phyloP scores from a whole-genome alignment of 2,797 vertebrate species.

The Apogon talboti region DNA sequence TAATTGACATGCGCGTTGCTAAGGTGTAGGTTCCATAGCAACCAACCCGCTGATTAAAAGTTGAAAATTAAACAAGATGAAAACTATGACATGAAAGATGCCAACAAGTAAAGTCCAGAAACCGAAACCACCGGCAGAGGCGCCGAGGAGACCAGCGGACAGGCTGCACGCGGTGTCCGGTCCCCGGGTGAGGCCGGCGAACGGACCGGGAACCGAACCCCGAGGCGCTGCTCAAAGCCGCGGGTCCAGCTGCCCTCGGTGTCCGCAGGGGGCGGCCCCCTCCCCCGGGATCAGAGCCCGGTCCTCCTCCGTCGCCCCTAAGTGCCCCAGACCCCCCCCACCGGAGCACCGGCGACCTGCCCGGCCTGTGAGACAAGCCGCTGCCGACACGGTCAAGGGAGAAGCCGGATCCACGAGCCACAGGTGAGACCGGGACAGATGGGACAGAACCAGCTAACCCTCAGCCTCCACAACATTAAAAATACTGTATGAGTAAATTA shows the following conservation, averaged over 20 bases:
- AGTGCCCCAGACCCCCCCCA: not conserved
- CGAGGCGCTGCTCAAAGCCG: conserved; percentile 45
- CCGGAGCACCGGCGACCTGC: conserved; percentile 3
- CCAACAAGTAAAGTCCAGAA: conserved; percentile 54
- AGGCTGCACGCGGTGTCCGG: no score
- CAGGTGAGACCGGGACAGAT: no score
- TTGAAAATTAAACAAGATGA: not conserved
- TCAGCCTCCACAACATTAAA: no score
- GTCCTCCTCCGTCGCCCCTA: conserved; percentile 44
- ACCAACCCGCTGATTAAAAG: conserved; percentile 29
- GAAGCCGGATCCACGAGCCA: not conserved
- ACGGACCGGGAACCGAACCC: not conserved
- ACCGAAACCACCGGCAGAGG: conserved; percentile 36
- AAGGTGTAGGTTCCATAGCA: conserved; percentile 46
- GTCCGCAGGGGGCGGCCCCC: conserved; percentile 12
- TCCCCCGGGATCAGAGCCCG: conserved; percentile 42
- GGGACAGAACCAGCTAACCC: no score
- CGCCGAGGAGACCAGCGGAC: not conserved
- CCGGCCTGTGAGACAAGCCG: not conserved
- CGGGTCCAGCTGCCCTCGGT: conserved; percentile 62
- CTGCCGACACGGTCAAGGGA: not conserved
- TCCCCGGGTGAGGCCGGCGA: not conserved
- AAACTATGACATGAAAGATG: conserved; percentile 48
- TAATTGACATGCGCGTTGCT: conserved; percentile 13
- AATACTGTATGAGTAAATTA: no score